Evolutionary conservation across 1,140 invertebrate species (phyloP).

Genomic region (Trachymyrmex septentrionalis): DNA sequence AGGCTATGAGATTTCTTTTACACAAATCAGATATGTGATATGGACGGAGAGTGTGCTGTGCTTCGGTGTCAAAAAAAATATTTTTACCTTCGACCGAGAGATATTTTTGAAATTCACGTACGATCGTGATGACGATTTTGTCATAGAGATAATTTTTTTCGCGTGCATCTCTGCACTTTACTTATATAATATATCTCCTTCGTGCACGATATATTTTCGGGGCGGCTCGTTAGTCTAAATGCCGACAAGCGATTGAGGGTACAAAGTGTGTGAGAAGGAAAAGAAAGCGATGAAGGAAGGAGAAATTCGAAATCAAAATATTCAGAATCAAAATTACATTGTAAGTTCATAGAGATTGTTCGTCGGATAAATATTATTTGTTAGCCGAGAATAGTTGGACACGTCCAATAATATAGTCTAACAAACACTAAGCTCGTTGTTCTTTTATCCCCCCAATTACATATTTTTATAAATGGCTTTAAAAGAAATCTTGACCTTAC

Average conservation of each 20-base stretch:
- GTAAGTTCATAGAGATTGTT: conserved; percentile 83
- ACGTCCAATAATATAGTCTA: conserved; percentile 78
- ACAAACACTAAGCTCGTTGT: conserved; percentile 73
- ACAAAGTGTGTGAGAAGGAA: conserved; percentile 66
- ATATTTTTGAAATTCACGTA: conserved; percentile 62
- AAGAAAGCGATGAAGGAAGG: conserved; percentile 9
- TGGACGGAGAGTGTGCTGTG: conserved; percentile 16
- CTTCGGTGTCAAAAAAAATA: conserved; percentile 43
- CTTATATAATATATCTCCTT: conserved; percentile 42
- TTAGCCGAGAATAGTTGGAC: conserved; percentile 80
- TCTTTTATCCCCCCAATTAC: neutral
- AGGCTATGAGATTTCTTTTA: conserved; percentile 35
- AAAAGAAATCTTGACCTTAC: neutral
- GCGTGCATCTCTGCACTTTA: conserved; percentile 46
- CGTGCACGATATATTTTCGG: conserved; percentile 52
- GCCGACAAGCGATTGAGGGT: conserved; percentile 67
- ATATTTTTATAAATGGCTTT: conserved; percentile 22
- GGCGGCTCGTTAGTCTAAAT: conserved; percentile 36
- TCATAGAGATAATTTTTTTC: conserved; percentile 48
- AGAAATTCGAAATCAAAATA: conserved; percentile 82
- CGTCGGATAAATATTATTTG: conserved; percentile 82
- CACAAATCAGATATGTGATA: conserved; percentile 54
- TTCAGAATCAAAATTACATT: conserved; percentile 86
- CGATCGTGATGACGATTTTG: conserved; percentile 35
- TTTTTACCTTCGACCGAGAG: conserved; percentile 43